phyloP scores from a whole-genome alignment of 2,113 vertebrate species.

The Nycticryphes semicollaris region DNA sequence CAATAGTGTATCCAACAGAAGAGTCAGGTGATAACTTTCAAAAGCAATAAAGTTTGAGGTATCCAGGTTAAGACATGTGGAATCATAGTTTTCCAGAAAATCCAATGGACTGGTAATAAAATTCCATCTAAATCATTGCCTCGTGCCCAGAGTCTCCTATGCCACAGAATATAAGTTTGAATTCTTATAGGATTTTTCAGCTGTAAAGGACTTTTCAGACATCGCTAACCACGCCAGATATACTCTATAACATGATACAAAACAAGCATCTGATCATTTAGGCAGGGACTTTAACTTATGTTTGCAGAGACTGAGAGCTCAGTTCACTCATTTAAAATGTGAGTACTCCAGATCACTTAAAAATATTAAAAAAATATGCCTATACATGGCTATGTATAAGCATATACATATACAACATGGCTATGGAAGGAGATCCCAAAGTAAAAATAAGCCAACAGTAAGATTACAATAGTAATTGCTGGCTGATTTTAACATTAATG shows the following conservation, averaged over 20 bases:
- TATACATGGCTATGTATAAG: background rate
- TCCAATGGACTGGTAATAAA: background rate
- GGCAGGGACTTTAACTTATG: background rate
- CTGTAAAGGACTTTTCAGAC: background rate
- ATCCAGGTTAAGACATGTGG: background rate
- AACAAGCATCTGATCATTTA: background rate
- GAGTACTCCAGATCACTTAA: background rate
- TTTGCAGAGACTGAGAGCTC: background rate
- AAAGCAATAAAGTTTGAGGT: background rate
- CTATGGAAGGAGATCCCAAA: background rate
- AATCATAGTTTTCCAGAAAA: background rate
- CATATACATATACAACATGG: background rate
- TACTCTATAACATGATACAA: background rate
- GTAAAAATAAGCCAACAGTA: background rate
- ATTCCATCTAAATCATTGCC: background rate
- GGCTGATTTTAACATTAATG: background rate
- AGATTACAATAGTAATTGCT: background rate
- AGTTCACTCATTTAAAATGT: background rate
- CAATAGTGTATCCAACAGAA: background rate
- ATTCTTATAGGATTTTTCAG: background rate
- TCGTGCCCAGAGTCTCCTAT: background rate
- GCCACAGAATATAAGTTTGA: background rate
- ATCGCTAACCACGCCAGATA: background rate
- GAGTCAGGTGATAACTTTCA: background rate
- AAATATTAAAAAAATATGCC: background rate